Evolutionary conservation across 2,888 invertebrate genomes (phyloP), one percentile per base, ranked within the genome.

Genomic region (Sesamia inferens): DNA sequence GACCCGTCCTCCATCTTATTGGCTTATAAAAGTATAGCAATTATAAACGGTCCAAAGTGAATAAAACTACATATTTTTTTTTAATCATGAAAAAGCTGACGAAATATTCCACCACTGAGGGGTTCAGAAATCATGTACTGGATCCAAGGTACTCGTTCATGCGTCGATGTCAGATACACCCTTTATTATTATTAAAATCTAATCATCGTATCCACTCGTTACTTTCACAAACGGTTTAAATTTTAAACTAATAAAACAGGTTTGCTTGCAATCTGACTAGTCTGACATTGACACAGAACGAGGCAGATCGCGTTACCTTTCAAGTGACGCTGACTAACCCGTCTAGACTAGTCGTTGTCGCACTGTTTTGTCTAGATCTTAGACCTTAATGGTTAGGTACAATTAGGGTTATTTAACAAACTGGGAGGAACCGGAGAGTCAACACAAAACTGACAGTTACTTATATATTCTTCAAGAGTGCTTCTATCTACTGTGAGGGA

Each of bases 271-370:
- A 65, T 48, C 19, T 44, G 42, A 47, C 51, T 51, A 19, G 62
- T 16, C 19, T 63, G 81, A 81, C 81, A 75, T 57, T 81, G 81
- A 69, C 74, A 59, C 61, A 66, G 54, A 79, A 59, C 54, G 79
- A 67, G 48, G 11, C 68, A 59, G 71, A 74, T 78, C 74, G n/a
- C 3, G 51, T 78, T 81, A 59, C 78, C 74, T 81, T 48, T 66
- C 67, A 51, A 74, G 64, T 42, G n/a, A 42, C 51, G 61, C 63
- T 77, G 68, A 78, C 39, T 59, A 51, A 69, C 47, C 24, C 54
- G 74, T 78, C 74, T 74, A 74, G 74, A 78, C 74, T 57, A 22
- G 68, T 63, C 58, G 24, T 16, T 77, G 77, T 31, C 69, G 51
- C 44, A 22, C 58, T 57, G 48, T 55, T 24, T 39, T 58, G 39